Base-by-base conservation (phyloP, 2,888 invertebrate species). In the Leucoptera coffeella region DNA sequence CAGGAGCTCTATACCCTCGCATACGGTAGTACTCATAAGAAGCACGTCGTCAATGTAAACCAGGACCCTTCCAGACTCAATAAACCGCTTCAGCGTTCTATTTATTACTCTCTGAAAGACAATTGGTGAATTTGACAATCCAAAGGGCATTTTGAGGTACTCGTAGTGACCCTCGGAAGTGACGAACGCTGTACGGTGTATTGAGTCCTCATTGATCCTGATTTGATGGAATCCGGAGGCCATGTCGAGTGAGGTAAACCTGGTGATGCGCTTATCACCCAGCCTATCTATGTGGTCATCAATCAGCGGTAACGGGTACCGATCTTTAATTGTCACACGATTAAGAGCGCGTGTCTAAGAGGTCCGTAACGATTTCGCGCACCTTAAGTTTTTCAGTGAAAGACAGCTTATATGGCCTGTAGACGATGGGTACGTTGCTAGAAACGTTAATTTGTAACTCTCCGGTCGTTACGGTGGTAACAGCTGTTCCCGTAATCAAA, bases 361-460 rank as follows among this genome's bases (percentile, higher is more conserved):
- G 25, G 13, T 37, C 38, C 2, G 32, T 25, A n/a, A 6, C n/a
- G 7, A 8, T 23, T 23, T 12, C 9, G n/a, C n/a, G n/a, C n/a
- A n/a, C n/a, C n/a, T n/a, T n/a, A n/a, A n/a, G n/a, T n/a, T n/a
- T n/a, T n/a, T n/a, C n/a, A n/a, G n/a, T 2, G 4, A 22, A 21
- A 1, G 35, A 35, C 1, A 37, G 20, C 15, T 30, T 32, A 15
- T 35, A 36, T 1, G 37, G 37, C 3, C 35, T 27, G 12, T 37
- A 29, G 4, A n/a, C 9, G 1, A 37, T 15, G 2, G 35, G 33
- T 4, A 19, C 19, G 6, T 20, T 13, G 12, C 13, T 27, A 4
- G 14, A 32, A 1, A 35, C 14, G 6, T 29, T 26, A 1, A 38
- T 35, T 3, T 9, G 22, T 21, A 4, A 8, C n/a, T n/a, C n/a